A percentile compares a stretch with the other conserved stretches of the same genome.
Evolutionary conservation across 2,888 invertebrate species (phyloP).

Genomic region (Proisotoma minuta): DNA sequence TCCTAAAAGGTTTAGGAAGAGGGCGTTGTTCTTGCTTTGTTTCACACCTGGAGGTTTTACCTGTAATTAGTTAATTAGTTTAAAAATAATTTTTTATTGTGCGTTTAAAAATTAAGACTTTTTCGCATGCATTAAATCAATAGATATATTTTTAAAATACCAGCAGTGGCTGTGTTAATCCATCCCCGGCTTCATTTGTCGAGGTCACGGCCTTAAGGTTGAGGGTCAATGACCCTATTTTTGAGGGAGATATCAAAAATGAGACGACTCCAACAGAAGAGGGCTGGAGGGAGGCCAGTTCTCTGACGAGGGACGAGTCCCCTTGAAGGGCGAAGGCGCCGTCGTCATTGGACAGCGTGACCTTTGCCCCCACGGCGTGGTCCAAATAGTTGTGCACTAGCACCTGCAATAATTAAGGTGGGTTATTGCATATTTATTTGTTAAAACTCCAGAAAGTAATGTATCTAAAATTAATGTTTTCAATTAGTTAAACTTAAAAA

Average conservation of each 20-base stretch:
- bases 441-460: no score
- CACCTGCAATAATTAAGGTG: no score
- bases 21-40: conserved; percentile 6
- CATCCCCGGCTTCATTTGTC: conserved; percentile 23
- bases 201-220: conserved; percentile 13
- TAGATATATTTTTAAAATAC: no score
- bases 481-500: no score
- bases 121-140: no score
- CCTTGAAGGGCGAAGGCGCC: background rate
- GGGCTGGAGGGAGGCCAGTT: background rate
- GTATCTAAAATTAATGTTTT: no score
- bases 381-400: conserved; percentile 74
- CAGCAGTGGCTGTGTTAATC: conserved; percentile 19
- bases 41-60: conserved; percentile 26
- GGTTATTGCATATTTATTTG: no score
- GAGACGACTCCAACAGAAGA: conserved; percentile 12
- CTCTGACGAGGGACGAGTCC: background rate
- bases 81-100: no score
- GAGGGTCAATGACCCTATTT: conserved; percentile 15
- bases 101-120: no score
- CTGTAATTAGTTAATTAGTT: no score
- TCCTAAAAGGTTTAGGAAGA: conserved; percentile 6
- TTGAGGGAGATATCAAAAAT: conserved; percentile 16
- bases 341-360: conserved; percentile 22
- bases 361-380: conserved; percentile 5